Percentiles rank a stretch among this genome's conserved stretches.
Conservation (phyloP, 2,113 vertebrate species). For the Periophthalmodon schlosseri region DNA sequence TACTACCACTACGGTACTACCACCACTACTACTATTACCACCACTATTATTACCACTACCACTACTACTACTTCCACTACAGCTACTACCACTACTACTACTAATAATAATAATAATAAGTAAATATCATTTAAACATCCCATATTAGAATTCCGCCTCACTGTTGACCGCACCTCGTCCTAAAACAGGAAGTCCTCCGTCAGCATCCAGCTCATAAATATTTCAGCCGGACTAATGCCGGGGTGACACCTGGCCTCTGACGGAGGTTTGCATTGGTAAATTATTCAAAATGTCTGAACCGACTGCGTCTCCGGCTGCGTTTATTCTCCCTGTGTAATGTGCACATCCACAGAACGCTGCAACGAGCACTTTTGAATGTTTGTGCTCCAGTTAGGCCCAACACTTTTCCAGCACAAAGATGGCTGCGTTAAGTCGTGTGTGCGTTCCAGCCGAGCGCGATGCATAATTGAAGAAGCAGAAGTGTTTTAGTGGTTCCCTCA, state of each 20-base stretch:
- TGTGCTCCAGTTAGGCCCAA: constrained; percentile 30
- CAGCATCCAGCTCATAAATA: constrained; percentile 80
- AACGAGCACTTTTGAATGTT: constrained; percentile 10
- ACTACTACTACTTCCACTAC: no score
- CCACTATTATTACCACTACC: no score
- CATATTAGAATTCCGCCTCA: constrained; percentile 41
- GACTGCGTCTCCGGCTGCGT: constrained; percentile 69
- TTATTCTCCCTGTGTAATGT: constrained; percentile 56
- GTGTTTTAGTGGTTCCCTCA: constrained; percentile 34
- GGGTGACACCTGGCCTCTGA: constrained; percentile 78
- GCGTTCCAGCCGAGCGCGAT: constrained; percentile 56
- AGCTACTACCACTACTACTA: no score
- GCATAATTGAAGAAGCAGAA: constrained; percentile 68
- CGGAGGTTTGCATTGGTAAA: constrained; percentile 80
- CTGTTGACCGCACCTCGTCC: constrained; percentile 56
- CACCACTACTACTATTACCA: no score
- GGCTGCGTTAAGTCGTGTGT: constrained; percentile 43
- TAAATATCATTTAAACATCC: constrained; percentile 52
- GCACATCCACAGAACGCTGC: not conserved
- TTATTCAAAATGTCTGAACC: constrained; percentile 81
- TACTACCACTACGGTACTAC: no score
- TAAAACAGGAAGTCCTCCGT: constrained; percentile 64
- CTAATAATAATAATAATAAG: not conserved
- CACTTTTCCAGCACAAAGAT: constrained; percentile 31
- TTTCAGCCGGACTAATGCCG: constrained; percentile 79